Evolutionary conservation across 1,140 invertebrate species (phyloP), one percentile per base, ranked within the genome.

Genomic region (Bombus terrestris): DNA sequence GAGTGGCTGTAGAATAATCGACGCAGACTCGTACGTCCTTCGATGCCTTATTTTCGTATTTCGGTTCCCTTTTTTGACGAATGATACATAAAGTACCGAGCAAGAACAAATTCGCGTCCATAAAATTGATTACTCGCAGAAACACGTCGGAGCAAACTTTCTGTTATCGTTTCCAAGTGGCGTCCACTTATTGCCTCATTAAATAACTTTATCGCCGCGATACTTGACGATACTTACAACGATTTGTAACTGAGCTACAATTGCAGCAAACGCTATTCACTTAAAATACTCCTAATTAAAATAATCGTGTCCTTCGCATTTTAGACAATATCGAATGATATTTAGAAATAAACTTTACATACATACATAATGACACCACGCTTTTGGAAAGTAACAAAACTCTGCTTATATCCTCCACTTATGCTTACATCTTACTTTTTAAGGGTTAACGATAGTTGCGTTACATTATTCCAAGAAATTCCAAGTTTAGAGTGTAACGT

Each of bases 391-490:
- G 15, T 15, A 6, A 6, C 47, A 1, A 1, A 47, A 18, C 47
- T 47, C 47, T 47, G 47, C 15, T 47, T 18, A 18, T 6, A 18
- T 47, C 47, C 47, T 47, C 15, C 47, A 1, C 15, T 47, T 47
- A 2, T 47, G 47, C 47, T 47, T 47, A 5, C 2, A 47, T 47
- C 47, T 47, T 47, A 47, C 5, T 18, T 47, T 47, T 47, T 6
- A 6, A 53, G 6, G 15, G 47, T 71, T 86, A 15, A 47, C 43
- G 15, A 47, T 15, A 47, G 13, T 15, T 5, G 43, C 43, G 43
- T 47, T 47, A 0, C 15, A 15, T 47, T 18, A 89, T 89, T 86
- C 71, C 10, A n/a, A n/a, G 80, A 80, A 87, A 92, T 92, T 81
- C 86, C 81, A 85, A 76, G 84, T 78, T 72, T 37, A 43, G 68